Conservation (phyloP, 2,113 vertebrate species). For the Hipposideros armiger region DNA sequence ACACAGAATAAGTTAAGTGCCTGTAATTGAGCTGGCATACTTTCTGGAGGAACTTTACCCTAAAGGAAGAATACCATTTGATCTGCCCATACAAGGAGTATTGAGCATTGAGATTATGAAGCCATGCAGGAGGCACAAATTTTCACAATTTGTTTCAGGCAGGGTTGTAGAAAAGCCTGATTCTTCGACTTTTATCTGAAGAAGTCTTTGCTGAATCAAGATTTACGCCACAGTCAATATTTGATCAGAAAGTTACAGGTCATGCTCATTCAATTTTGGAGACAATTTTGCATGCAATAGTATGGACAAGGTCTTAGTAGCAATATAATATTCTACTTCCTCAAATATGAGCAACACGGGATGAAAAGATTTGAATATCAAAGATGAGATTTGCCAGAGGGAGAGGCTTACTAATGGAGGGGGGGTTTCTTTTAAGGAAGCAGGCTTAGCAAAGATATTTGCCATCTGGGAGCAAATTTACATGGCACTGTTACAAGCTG, state of each 20-base stretch:
- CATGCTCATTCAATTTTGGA: neutral
- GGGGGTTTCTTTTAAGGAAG: constrained; percentile 53
- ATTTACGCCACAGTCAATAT: neutral
- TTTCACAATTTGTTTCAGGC: neutral
- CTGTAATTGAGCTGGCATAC: neutral
- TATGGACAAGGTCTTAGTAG: neutral
- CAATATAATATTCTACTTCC: neutral
- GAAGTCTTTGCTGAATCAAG: neutral
- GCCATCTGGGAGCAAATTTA: constrained; percentile 55
- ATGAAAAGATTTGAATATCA: constrained; percentile 52
- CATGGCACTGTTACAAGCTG: constrained; percentile 6
- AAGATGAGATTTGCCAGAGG: constrained; percentile 32
- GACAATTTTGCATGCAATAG: neutral
- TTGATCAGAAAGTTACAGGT: constrained; percentile 45
- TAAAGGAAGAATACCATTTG: neutral
- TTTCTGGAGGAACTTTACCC: neutral
- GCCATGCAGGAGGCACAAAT: neutral
- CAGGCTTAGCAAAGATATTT: constrained; percentile 46
- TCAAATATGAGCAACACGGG: neutral
- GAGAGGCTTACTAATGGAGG: neutral
- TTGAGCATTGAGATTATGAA: neutral
- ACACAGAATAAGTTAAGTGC: neutral
- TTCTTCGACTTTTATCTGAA: neutral
- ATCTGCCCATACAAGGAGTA: neutral
- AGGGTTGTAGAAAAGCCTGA: neutral